Evolutionary conservation across 1,140 invertebrate species (phyloP), one percentile per base, ranked within the genome.

Genomic region (Heliconius eleuchia): DNA sequence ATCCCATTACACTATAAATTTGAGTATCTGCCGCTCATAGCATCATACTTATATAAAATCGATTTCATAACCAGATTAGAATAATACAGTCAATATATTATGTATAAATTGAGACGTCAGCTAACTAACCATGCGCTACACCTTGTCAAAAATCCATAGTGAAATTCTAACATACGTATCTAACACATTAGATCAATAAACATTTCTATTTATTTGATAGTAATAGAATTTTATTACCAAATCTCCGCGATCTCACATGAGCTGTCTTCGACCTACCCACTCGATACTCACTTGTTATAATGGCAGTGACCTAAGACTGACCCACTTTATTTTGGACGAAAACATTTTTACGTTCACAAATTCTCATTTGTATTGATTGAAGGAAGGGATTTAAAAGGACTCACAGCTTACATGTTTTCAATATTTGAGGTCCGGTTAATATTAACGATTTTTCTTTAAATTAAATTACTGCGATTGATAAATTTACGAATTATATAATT

Each of bases 221-320:
- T 77, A 79, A 72, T 72, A 39, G 50, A 39, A 27, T n/a, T 73
- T 50, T 77, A 78, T 74, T 74, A 78, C 74, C 72, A 30, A 72
- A 73, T 78, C 34, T 19, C 19, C 16, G 23, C 16, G 42, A 74
- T 66, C 55, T 66, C 50, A 46, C 71, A 39, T 78, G 50, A 78
- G 55, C 55, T 72, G 72, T 78, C 76, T 80, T 77, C 76, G 72
- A 77, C 72, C 76, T 81, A 60, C 76, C 73, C 72, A 57, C 71
- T 78, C 76, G 52, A 73, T 71, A 81, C 66, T 57, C 71, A 81
- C 72, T 81, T 75, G 76, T 72, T 78, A 78, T 74, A 78, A 81
- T 81, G 80, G 73, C 76, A 81, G 76, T 81, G 80, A 81, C 80
- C 80, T 73, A 78, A 79, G 73, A 46, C 46, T 79, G 78, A 79